These are phyloP conservation scores for Eidolon helvum DNA, from an alignment of 2,113 vertebrate species.

Conservation along the genomic window DNA sequence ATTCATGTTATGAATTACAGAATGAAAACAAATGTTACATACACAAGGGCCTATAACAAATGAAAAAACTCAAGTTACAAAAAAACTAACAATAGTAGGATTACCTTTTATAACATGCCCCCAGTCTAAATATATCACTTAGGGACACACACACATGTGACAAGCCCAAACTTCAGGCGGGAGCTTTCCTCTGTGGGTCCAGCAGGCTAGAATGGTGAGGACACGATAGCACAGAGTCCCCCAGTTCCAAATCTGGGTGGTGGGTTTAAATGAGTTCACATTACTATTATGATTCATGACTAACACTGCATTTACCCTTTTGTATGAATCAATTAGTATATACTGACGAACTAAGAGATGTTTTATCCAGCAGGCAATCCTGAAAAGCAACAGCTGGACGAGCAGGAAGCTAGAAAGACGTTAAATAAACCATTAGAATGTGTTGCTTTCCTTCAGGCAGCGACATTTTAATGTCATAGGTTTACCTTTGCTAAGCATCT, in stretches of 20 bases:
- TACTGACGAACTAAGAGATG: no score
- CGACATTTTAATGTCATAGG: not conserved
- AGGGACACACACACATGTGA: not conserved
- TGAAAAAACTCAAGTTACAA: not conserved
- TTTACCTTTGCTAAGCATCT: not conserved
- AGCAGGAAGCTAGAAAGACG: not conserved
- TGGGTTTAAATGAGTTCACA: not conserved
- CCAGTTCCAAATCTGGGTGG: not conserved
- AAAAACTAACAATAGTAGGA: not conserved
- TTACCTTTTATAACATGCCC: not conserved
- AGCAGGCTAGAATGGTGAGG: no score
- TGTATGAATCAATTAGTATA: not conserved
- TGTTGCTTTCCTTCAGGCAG: not conserved
- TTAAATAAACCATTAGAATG: not conserved
- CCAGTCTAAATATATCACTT: not conserved
- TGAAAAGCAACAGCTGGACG: not conserved
- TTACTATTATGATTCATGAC: not conserved
- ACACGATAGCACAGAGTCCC: no score
- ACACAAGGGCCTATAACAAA: not conserved
- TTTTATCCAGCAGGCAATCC: not conserved
- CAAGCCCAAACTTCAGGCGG: not conserved
- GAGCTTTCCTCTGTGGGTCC: not conserved
- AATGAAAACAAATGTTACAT: not conserved
- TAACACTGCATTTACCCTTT: not conserved
- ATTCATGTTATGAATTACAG: not conserved